A percentile compares a stretch with the other conserved stretches of the same genome.
These are phyloP conservation scores for Pristionchus pacificus DNA, from an alignment of 1,140 invertebrate species.

Conservation along the genomic window DNA sequence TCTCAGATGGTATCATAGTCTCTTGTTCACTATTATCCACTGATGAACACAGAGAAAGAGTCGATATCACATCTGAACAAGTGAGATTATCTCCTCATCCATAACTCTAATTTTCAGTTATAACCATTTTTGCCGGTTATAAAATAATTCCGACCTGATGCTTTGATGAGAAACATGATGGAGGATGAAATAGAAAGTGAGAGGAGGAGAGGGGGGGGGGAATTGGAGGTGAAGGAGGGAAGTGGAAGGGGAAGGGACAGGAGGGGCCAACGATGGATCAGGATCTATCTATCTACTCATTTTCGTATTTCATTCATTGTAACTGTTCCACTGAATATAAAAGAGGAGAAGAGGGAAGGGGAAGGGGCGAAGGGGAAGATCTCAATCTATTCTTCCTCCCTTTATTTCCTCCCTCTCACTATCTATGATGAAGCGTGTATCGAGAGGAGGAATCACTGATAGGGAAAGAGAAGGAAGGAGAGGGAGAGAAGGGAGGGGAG, in stretches of 20 bases:
- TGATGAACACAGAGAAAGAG: slow-evolving; percentile 22
- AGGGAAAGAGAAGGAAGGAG: not conserved
- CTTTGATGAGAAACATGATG: not conserved
- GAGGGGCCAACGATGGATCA: too few species aligned
- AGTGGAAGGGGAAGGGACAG: too few species aligned
- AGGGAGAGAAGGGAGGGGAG: too few species aligned
- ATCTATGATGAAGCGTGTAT: too few species aligned
- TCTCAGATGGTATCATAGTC: too few species aligned
- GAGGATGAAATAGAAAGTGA: not conserved
- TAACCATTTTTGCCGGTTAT: not conserved
- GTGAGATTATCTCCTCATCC: slow-evolving; percentile 1
- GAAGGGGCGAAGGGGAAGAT: too few species aligned
- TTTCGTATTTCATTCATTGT: too few species aligned
- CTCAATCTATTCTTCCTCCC: too few species aligned
- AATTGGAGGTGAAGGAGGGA: not conserved
- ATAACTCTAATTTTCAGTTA: too few species aligned
- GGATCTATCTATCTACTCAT: too few species aligned
- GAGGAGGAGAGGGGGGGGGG: not conserved
- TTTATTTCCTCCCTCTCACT: too few species aligned
- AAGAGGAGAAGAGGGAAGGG: not conserved
- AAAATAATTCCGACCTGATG: slow-evolving; percentile 4
- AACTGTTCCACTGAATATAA: slow-evolving; percentile 4
- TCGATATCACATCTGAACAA: slow-evolving; percentile 38
- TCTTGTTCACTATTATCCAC: too few species aligned
- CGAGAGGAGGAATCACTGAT: not conserved